Percentiles rank a stretch among this genome's conserved stretches.
phyloP scores from a whole-genome alignment of 2,888 invertebrate genomes.

The Latheticus oryzae region DNA sequence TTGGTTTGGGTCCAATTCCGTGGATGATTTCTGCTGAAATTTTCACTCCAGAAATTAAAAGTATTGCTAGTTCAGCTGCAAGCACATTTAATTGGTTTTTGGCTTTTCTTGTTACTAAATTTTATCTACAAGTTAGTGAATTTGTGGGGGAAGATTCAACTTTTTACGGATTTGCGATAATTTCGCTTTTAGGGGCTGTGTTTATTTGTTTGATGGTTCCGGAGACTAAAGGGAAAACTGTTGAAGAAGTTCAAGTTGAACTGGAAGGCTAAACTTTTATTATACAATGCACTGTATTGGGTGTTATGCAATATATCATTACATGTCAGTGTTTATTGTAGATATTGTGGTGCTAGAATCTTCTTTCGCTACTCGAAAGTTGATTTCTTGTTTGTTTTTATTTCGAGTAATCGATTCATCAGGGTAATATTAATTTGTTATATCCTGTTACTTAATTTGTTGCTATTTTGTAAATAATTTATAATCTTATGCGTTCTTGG shows the following conservation, averaged over 20 bases:
- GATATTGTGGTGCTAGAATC: conserved; percentile 6
- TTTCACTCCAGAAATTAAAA: conserved; percentile 82
- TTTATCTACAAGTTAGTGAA: conserved; percentile 71
- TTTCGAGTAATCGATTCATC: too few relatives aligned
- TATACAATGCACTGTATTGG: neutral
- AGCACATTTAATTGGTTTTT: conserved; percentile 84
- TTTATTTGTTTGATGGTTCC: conserved; percentile 66
- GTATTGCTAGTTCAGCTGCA: conserved; percentile 79
- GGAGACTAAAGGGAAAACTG: conserved; percentile 60
- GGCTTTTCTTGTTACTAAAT: conserved; percentile 82
- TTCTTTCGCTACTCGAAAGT: neutral
- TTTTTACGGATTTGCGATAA: conserved; percentile 79
- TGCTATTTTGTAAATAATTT: too few relatives aligned
- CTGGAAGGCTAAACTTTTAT: conserved; percentile 41
- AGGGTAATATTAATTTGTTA: too few relatives aligned
- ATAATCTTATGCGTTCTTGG: too few relatives aligned
- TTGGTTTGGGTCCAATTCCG: conserved; percentile 89
- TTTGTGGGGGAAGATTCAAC: conserved; percentile 72
- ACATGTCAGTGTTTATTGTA: conserved; percentile 6
- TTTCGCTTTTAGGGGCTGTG: conserved; percentile 73
- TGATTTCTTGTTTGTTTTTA: too few relatives aligned
- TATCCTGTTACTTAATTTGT: too few relatives aligned
- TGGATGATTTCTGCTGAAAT: conserved; percentile 88
- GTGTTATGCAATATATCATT: conserved; percentile 2
- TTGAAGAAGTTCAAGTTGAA: conserved; percentile 57